Base-by-base conservation (phyloP, 2,113 vertebrate species). In the Orcinus orca region DNA sequence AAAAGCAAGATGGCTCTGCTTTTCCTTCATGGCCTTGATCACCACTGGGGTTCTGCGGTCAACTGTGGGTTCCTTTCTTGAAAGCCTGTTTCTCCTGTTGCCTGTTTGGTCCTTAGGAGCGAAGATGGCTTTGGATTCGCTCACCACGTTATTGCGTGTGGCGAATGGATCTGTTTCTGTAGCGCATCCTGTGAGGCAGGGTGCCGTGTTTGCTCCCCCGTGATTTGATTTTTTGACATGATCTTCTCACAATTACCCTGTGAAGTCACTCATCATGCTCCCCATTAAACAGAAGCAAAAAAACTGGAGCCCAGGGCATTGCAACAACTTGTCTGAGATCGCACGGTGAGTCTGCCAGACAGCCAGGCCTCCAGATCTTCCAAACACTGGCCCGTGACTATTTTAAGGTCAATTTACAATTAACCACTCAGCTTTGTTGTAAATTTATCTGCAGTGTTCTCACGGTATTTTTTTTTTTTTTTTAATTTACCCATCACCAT, bases 201-300 rank as follows among this genome's bases (percentile, higher is more conserved):
- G 60, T 8, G 1, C 36, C 11, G 29, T 92, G 82, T 53, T 5
- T 47, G 20, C 6, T 91, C 87, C n/a, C 33, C 47, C 13, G 33
- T 47, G 47, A 79, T 77, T 41, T 74, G 55, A 41, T 36, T 65
- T 65, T 93, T 85, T 81, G 44, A 77, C 92, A 50, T 20, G 21
- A 70, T 79, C 55, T 58, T 79, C 63, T 79, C 8, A 41, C 12
- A 20, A 9, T 82, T 73, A 77, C 11, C 10, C 41, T 1, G 0
- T 50, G 65, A 92, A 41, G n/a, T 65, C 33, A 38, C 55, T 85
- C 68, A 8, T 76, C 13, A 29, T 36, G 13, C 20, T 50, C 14
- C 50, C 68, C 50, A 60, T 83, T 80, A 70, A 63, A 36, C 55
- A 23, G 88, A 86, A 90, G 79, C 44, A 77, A 81, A 80, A 5